Conservation (phyloP, 2,888 invertebrate species). For the Caenorhabditis sp. region DNA sequence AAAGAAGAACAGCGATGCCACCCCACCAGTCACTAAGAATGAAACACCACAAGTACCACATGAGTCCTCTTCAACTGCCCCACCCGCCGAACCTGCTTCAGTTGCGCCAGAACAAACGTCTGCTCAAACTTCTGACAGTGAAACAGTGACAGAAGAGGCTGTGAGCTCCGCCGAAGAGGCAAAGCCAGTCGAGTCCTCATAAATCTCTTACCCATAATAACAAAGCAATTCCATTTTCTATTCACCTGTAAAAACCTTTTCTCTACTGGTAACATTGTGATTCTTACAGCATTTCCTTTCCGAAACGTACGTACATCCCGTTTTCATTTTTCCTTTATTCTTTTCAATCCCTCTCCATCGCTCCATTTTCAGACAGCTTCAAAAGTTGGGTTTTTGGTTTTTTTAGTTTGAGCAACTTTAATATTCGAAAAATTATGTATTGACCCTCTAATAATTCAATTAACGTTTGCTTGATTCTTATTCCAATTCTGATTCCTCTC, state of each 20-base stretch:
- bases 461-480: neutral
- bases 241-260: constrained; percentile 33
- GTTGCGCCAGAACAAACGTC: constrained; percentile 19
- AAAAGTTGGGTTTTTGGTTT: constrained; percentile 39
- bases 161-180: constrained; percentile 45
- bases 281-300: constrained; percentile 12
- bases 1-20: constrained; percentile 63
- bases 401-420: neutral
- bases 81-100: neutral
- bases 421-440: too few species aligned
- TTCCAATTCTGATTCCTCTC: constrained; percentile 2
- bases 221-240: too few species aligned
- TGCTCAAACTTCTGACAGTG: constrained; percentile 21
- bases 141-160: constrained; percentile 24
- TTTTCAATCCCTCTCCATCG: too few species aligned
- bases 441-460: neutral
- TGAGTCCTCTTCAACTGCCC: constrained; percentile 1
- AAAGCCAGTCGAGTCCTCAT: constrained; percentile 29
- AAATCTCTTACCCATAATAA: neutral
- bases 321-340: constrained; percentile 12
- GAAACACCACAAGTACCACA: constrained; percentile 72
- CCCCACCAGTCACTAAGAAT: constrained; percentile 64
- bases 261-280: constrained; percentile 51
- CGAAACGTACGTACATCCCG: neutral
- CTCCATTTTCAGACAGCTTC: constrained; percentile 31